Conservation (phyloP, 2,113 vertebrate species). For the Ceyx cyanopectus region DNA sequence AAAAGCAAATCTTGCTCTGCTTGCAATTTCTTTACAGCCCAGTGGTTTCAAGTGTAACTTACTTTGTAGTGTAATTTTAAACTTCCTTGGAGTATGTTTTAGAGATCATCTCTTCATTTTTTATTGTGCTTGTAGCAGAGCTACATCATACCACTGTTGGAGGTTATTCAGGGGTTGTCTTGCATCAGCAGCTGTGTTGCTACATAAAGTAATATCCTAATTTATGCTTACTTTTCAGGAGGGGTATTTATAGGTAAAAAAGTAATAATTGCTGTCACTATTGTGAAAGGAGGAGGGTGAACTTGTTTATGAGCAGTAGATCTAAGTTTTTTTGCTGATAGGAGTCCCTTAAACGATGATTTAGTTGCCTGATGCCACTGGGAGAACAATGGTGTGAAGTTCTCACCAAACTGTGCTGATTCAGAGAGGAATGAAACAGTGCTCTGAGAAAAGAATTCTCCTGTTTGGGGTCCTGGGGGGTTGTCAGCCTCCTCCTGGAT, state of each 20-base stretch:
- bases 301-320: background rate
- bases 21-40: background rate
- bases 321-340: background rate
- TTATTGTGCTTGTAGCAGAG: background rate
- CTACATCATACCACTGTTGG: background rate
- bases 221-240: slow-evolving; percentile 1
- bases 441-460: background rate
- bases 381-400: background rate
- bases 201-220: background rate
- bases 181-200: background rate
- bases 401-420: background rate
- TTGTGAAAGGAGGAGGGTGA: background rate
- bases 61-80: background rate
- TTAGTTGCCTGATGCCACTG: background rate
- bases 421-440: background rate
- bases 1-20: background rate
- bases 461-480: background rate
- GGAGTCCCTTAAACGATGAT: background rate
- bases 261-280: background rate
- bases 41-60: background rate
- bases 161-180: background rate
- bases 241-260: background rate
- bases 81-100: background rate
- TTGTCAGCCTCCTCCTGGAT: background rate
- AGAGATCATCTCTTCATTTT: background rate